Evolutionary conservation across 2,888 invertebrate species (phyloP), one percentile per base, ranked within the genome.

Genomic region (Sesamia inferens): DNA sequence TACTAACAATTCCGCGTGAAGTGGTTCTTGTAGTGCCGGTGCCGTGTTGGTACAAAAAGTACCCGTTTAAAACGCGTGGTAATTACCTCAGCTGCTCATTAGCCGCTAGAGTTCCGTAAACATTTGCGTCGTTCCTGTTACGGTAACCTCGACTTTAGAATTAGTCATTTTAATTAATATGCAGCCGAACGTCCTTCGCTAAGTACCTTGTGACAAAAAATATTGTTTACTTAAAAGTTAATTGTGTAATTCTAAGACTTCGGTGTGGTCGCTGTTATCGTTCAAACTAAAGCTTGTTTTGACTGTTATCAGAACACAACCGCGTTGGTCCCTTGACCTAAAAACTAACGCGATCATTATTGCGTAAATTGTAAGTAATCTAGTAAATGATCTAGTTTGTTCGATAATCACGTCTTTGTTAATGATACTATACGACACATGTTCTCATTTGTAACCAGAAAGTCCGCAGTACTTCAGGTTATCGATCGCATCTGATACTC

Each of bases 251-350:
- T 74, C 48, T 24, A 22, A 59, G 44, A 47, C 22, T 58, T 68
- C 7, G 54, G n/a, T 44, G 54, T 68, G 55, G 57, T 54, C n/a
- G 51, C 24, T 63, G 58, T 71, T 75, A 81, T 71, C 76, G 58
- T 71, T 66, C 68, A 59, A 55, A 68, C 39, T 24, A 68, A 54
- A 39, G 54, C 61, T 57, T 76, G 77, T 75, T 74, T 67, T 69
- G 55, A 55, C 64, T 76, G 68, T 79, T 81, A 87, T 82, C 85
- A 83, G 59, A 57, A 42, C 62, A 57, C 55, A 74, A 47, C 59
- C 66, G 51, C 64, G 70, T 65, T 69, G 61, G 69, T 77, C 76
- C 83, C 82, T 82, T 85, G 86, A 87, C 87, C 79, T 59, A 81
- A 87, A 82, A 76, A 79, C 67, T 64, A 78, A n/a, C n/a, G 51